Base-by-base conservation (phyloP, 2,888 invertebrate genomes). In the Pardosa pseudoannulata region DNA sequence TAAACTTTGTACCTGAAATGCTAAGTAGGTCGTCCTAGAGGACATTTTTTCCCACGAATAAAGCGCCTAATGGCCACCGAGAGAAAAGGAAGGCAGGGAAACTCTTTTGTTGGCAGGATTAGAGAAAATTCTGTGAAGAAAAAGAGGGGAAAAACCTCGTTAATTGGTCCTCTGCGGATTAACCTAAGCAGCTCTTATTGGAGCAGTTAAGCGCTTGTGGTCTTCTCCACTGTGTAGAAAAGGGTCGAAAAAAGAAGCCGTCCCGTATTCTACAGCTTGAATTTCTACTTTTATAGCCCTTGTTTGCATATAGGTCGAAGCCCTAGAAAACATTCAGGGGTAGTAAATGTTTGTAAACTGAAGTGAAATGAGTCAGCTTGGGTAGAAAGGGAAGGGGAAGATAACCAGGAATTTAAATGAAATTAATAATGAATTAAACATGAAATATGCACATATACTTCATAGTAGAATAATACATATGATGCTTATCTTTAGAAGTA, bases 91-190 rank as follows among this genome's bases (percentile, higher is more conserved):
- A n/a, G n/a, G n/a, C n/a, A n/a, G n/a, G n/a, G n/a, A 19, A 65
- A 31, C 65, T 65, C 32, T 65, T 36, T 56, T 56, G 56, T 56
- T 16, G 7, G 56, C 23, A 56, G 56, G 56, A 56, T 56, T 56
- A 56, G 56, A 23, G 23, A 56, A 56, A 56, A 23, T 56, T 23
- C 23, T 16, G 3, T 19, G 56, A 16, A 23, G 23, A 56, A 23
- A 23, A 29, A 65, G 64, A 9, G 31, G 31, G 32, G 31, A 32
- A 65, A 65, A 65, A 32, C 3, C 5, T 56, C 32, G 32, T 32
- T 67, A 67, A 67, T 67, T 67, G 67, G 67, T 67, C 67, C 67
- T 31, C 32, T 31, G 67, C 36, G 67, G 67, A 67, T 67, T 67
- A 67, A 32, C 23, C 67, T 32, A 67, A 67, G 36, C 67, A 32